These are phyloP conservation scores for Xiphophorus birchmanni DNA, from an alignment of 2,797 vertebrate species.

Conservation along the genomic window DNA sequence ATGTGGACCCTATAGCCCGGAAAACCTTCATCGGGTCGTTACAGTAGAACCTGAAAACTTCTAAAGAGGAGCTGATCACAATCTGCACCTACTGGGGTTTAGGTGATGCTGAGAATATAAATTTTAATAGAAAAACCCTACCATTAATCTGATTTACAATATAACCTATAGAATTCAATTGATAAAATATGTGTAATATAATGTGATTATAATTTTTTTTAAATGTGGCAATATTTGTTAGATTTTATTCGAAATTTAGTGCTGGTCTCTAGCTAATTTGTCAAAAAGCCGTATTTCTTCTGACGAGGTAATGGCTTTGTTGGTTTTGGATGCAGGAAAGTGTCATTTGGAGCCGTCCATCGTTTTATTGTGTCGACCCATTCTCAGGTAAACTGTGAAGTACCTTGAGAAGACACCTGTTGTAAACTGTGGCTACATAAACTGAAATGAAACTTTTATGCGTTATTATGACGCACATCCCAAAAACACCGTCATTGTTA, in stretches of 20 bases:
- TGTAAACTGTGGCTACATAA: not conserved
- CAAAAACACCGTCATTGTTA: too few relatives aligned
- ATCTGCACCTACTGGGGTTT: not conserved
- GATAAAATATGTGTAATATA: not conserved
- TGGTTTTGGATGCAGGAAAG: too few relatives aligned
- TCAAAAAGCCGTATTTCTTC: too few relatives aligned
- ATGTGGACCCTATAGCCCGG: constrained; percentile 32
- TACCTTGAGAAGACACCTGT: not conserved
- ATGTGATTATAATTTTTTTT: not conserved
- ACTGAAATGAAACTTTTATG: not conserved
- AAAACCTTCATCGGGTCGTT: constrained; percentile 26
- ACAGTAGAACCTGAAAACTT: constrained; percentile 46
- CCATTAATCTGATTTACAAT: not conserved
- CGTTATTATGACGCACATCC: not conserved
- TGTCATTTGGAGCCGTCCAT: too few relatives aligned
- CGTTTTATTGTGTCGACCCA: too few relatives aligned
- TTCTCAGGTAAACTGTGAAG: not conserved
- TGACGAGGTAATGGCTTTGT: too few relatives aligned
- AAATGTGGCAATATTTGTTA: too few relatives aligned
- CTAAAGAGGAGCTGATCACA: constrained; percentile 14
- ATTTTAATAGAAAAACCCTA: not conserved
- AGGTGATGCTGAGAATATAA: not conserved
- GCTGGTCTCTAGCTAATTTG: too few relatives aligned
- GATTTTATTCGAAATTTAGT: too few relatives aligned
- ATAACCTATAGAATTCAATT: not conserved